Percentiles rank a stretch among this genome's conserved stretches.
phyloP scores from a whole-genome alignment of 92 coral and sea anemone species.

The Porites divaricata region DNA sequence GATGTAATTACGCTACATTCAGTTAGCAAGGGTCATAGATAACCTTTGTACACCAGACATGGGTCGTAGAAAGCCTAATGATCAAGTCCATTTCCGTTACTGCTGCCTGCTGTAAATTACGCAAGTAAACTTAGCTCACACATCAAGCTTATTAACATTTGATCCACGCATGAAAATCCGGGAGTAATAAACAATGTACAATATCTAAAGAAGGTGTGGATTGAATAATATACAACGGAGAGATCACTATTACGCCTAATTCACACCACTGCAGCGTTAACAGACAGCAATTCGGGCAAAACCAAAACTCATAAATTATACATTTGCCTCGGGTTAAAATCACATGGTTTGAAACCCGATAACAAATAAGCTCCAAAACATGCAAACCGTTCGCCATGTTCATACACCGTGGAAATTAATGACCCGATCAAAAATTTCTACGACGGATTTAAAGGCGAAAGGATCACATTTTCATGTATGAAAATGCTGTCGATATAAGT shows the following conservation, averaged over 20 bases:
- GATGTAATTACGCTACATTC: background rate
- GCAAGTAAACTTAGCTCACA: conserved; percentile 15
- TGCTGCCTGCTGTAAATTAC: conserved; percentile 19
- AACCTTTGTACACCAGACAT: background rate
- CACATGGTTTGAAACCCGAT: conserved; percentile 86
- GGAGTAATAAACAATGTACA: conserved; percentile 8
- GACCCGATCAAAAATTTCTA: background rate
- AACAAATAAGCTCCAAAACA: conserved; percentile 66
- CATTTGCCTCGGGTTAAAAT: conserved; percentile 58
- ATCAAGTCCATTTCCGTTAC: background rate
- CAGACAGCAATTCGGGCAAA: background rate
- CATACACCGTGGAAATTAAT: conserved; percentile 26
- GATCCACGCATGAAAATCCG: background rate
- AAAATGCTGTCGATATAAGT: background rate
- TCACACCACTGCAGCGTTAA: background rate
- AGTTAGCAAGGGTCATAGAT: background rate
- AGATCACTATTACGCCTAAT: background rate
- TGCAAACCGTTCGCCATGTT: conserved; percentile 31
- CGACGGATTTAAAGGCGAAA: background rate
- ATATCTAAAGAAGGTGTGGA: background rate
- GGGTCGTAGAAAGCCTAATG: background rate
- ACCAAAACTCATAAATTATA: conserved; percentile 58
- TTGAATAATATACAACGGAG: background rate
- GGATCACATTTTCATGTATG: background rate
- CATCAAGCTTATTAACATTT: background rate